Conservation (phyloP, 2,113 vertebrate genomes). For the Reinhardtius hippoglossoides region DNA sequence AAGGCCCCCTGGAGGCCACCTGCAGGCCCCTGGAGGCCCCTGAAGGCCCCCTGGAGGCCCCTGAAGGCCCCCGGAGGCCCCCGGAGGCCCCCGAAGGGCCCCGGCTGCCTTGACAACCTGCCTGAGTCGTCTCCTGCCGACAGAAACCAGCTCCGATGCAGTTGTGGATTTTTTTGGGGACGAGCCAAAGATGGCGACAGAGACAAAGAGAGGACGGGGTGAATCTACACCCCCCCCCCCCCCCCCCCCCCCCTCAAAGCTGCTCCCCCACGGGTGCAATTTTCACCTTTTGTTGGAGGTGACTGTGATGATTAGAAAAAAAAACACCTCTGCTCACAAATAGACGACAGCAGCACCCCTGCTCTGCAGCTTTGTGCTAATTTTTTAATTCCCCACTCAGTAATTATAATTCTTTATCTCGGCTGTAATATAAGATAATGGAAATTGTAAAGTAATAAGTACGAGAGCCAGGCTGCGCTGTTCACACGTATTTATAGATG, state of each 20-base stretch:
- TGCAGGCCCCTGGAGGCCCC: too few relatives aligned
- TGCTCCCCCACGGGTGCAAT: conserved; percentile 65
- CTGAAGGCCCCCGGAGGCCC: not conserved
- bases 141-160: conserved; percentile 14
- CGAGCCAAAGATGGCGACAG: conserved; percentile 1
- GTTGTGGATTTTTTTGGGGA: conserved; percentile 25
- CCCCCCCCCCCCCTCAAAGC: conserved; percentile 22
- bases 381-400: conserved; percentile 48
- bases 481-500: conserved; percentile 54
- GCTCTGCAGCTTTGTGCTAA: conserved; percentile 30
- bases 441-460: conserved; percentile 43
- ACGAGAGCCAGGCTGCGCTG: not conserved
- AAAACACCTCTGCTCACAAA: conserved; percentile 59
- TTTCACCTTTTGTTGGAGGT: conserved; percentile 70
- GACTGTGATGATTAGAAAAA: conserved; percentile 18
- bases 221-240: conserved; percentile 11
- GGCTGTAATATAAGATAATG: conserved; percentile 33
- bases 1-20: too few relatives aligned
- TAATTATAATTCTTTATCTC: conserved; percentile 43
- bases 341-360: conserved; percentile 50
- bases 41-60: too few relatives aligned
- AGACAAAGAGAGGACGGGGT: conserved; percentile 48
- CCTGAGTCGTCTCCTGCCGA: too few relatives aligned
- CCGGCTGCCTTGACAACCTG: not conserved
- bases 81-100: not conserved